Conservation (phyloP, 2,113 vertebrate species). For the Python bivittatus region DNA sequence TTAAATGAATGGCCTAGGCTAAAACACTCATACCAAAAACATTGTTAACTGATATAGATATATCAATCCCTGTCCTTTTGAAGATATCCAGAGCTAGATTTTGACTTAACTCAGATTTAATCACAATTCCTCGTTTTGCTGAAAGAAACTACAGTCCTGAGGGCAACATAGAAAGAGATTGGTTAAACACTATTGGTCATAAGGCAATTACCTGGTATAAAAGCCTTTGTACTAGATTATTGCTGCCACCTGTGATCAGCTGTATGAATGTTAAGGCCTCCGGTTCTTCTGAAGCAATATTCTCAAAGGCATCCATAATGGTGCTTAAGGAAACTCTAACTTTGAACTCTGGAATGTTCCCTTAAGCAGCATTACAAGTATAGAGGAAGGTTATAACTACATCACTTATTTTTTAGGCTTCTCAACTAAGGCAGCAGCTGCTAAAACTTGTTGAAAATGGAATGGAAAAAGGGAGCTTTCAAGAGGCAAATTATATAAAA, state of each 20-base stretch:
- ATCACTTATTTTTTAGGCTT: not conserved
- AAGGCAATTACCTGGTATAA: not conserved
- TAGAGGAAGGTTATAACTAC: not conserved
- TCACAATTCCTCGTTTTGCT: not conserved
- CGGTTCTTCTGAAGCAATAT: not conserved
- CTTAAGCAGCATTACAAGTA: not conserved
- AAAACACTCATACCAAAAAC: not conserved
- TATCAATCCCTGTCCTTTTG: not conserved
- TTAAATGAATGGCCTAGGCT: not conserved
- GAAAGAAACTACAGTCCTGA: not conserved
- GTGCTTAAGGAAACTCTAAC: not conserved
- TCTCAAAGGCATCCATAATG: not conserved
- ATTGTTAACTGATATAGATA: not conserved
- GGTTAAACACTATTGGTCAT: not conserved
- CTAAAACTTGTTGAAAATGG: constrained; percentile 10
- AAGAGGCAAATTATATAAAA: constrained; percentile 2
- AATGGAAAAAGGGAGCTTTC: not conserved
- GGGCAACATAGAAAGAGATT: not conserved
- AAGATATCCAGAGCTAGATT: not conserved
- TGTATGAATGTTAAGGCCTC: not conserved
- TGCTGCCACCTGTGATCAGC: not conserved
- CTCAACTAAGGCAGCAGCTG: not conserved
- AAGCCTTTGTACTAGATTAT: not conserved
- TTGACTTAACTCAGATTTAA: not conserved
- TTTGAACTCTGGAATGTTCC: not conserved